Evolutionary conservation across 2,797 vertebrate species (phyloP), one percentile per base, ranked within the genome.

Genomic region (Anableps anableps): DNA sequence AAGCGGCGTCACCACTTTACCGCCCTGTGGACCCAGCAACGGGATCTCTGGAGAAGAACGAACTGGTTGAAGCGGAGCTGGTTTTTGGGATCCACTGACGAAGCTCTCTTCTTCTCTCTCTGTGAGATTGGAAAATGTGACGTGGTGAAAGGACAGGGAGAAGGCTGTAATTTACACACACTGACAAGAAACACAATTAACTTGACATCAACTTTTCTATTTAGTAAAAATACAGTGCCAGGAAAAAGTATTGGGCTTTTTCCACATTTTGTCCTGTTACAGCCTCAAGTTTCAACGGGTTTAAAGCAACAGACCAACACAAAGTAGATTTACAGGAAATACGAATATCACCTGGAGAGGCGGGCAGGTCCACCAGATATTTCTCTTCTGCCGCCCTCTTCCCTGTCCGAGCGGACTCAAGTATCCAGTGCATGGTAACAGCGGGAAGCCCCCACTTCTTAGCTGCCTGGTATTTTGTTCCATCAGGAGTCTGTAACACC

Each of bases 401-500:
- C 72, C 98, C 99, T 0, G 72, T 96, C 75, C 92, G 96, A 47
- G 97, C 97, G 36, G 97, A 97, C 82, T 97, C 95, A 60, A 99
- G 91, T n/a, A 99, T 95, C 99, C 99, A 99, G 79, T 88, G 89
- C 92, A 96, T 89, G 31, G 95, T 97, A 76, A 99, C 96, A 0
- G 98, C 97, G 0, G 98, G 99, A 41, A 99, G 94, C 75, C 96
- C 94, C 98, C 98, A 99, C 84, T 98, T 99, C 93, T 97, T 97
- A 0, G 99, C 97, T 47, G 98, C 99, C 88, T 98, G 97, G 75
- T 98, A 99, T 91, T 99, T 99, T 41, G 97, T 98, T 83, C 99
- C 99, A 0, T 95, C 94, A 0, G 98, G 97, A 47, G 95, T 96
- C 86, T 96, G 97, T 78, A 97, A 85, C 73, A 99, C 95, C 74